phyloP scores from a whole-genome alignment of 2,888 invertebrate species.

The Empis stercorea region DNA sequence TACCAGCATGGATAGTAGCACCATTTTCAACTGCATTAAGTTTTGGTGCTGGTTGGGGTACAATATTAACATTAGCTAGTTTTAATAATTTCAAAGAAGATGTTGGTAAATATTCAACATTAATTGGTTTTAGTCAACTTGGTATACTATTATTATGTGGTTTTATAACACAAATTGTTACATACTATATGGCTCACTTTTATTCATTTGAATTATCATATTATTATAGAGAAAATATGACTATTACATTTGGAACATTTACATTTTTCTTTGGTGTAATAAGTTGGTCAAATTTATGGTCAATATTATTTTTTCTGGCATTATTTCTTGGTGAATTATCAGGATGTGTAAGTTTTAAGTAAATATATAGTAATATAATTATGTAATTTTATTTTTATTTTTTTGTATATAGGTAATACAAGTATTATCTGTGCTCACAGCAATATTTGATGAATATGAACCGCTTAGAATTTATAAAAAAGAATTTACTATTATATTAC shows the following conservation, averaged over 20 bases:
- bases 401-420: constrained; percentile 13
- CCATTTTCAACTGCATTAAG: constrained; percentile 47
- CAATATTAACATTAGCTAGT: constrained; percentile 68
- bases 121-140: constrained; percentile 23
- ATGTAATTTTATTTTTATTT: background rate
- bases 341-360: background rate
- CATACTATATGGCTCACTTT: background rate
- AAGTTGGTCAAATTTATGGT: background rate
- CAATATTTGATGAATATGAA: constrained; percentile 29
- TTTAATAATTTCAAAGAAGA: constrained; percentile 64
- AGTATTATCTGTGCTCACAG: constrained; percentile 22
- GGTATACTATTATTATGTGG: constrained; percentile 20
- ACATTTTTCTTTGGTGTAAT: background rate
- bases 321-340: background rate
- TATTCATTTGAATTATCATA: background rate
- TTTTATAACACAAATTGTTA: background rate
- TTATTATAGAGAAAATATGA: background rate
- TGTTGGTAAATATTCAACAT: constrained; percentile 39
- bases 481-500: constrained; percentile 16
- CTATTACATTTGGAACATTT: background rate
- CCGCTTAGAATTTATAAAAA: constrained; percentile 18
- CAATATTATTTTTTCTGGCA: background rate
- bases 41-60: constrained; percentile 75
- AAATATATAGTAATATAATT: background rate
- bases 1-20: constrained; percentile 7